A percentile compares a stretch with the other conserved stretches of the same genome.
phyloP scores from a whole-genome alignment of 2,888 invertebrate genomes.

The Scaeva pyrastri region DNA sequence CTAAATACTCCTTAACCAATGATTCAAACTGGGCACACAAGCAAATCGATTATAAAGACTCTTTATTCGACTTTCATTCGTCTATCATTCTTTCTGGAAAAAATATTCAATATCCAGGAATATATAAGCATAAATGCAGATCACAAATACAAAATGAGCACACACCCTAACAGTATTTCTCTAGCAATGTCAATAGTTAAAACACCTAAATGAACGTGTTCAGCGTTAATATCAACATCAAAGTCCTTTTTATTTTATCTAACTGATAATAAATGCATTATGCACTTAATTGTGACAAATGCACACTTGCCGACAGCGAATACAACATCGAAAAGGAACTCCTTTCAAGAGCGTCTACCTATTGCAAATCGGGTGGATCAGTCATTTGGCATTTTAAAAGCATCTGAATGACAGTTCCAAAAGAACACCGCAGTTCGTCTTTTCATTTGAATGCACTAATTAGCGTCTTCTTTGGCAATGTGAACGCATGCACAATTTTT shows the following conservation, averaged over 20 bases:
- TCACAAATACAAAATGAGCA: not conserved
- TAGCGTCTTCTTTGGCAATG: slow-evolving; percentile 44
- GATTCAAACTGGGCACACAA: slow-evolving; percentile 47
- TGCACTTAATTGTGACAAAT: slow-evolving; percentile 69
- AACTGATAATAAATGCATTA: slow-evolving; percentile 62
- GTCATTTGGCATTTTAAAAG: slow-evolving; percentile 51
- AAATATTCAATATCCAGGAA: not conserved
- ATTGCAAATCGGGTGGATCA: slow-evolving; percentile 38
- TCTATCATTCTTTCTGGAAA: not conserved
- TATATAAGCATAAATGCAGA: slow-evolving; percentile 10
- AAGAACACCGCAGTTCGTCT: slow-evolving; percentile 3
- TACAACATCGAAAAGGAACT: slow-evolving; percentile 2
- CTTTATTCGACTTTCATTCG: not conserved
- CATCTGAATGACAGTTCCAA: slow-evolving; percentile 26
- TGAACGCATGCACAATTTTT: slow-evolving; percentile 46
- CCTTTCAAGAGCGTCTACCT: too few species aligned
- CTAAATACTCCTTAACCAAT: slow-evolving; percentile 31
- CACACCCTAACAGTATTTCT: not conserved
- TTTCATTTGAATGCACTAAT: slow-evolving; percentile 51
- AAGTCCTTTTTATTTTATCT: slow-evolving; percentile 46
- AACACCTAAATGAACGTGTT: not conserved
- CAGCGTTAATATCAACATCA: slow-evolving; percentile 30
- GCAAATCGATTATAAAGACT: slow-evolving; percentile 66
- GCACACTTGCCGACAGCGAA: slow-evolving; percentile 14
- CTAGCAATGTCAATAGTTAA: slow-evolving; percentile 7